phyloP scores from a whole-genome alignment of 1,140 invertebrate species.

The Drosophila tropicalis region DNA sequence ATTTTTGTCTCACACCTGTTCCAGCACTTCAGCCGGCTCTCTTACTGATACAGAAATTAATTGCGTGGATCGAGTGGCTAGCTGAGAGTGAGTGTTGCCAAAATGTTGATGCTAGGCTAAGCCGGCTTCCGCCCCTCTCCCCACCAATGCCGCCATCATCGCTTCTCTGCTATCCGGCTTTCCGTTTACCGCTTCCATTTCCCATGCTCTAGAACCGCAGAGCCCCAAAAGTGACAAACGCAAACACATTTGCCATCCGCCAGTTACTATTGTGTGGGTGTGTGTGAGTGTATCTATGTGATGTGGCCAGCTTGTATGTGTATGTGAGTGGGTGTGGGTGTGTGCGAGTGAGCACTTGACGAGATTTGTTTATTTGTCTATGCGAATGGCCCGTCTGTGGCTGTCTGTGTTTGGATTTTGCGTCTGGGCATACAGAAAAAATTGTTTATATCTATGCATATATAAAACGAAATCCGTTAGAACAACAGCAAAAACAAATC shows the following conservation, averaged over 20 bases:
- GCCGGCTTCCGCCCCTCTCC: slow-evolving; percentile 29
- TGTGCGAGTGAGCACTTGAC: slow-evolving; percentile 63
- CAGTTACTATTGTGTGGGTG: slow-evolving; percentile 51
- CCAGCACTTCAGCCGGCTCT: slow-evolving; percentile 55
- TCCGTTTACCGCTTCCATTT: slow-evolving; percentile 7
- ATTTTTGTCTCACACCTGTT: slow-evolving; percentile 41
- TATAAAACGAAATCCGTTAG: slow-evolving; percentile 54
- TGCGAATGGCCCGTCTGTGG: slow-evolving; percentile 70
- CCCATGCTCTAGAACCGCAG: slow-evolving; percentile 55
- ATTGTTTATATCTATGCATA: slow-evolving; percentile 56
- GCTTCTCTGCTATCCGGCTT: background rate
- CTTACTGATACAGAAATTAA: slow-evolving; percentile 75
- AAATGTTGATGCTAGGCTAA: slow-evolving; percentile 76
- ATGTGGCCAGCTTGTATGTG: background rate
- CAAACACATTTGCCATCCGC: slow-evolving; percentile 73
- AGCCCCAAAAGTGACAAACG: slow-evolving; percentile 75
- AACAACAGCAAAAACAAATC: slow-evolving; percentile 63
- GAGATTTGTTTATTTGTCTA: slow-evolving; percentile 80
- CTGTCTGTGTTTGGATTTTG: slow-evolving; percentile 76
- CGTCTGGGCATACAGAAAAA: slow-evolving; percentile 65
- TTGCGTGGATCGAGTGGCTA: slow-evolving; percentile 78
- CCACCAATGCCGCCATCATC: background rate
- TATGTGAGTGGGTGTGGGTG: slow-evolving; percentile 8
- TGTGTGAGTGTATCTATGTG: slow-evolving; percentile 17
- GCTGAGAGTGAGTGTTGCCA: slow-evolving; percentile 63